Base-by-base conservation (phyloP, 2,888 invertebrate genomes). In the Morpho deidamia region DNA sequence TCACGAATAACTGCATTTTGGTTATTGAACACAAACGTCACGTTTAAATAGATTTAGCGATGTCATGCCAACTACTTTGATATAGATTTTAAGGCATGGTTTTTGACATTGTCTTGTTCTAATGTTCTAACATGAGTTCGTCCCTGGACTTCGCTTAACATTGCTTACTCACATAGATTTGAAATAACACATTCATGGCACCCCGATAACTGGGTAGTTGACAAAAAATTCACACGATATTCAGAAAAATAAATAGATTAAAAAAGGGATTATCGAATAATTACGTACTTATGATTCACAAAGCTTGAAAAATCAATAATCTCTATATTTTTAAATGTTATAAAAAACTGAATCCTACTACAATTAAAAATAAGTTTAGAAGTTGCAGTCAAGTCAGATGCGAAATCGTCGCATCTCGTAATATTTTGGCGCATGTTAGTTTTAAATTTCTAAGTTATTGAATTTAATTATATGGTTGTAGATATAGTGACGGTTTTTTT, bases 11-110 rank as follows among this genome's bases (percentile, higher is more conserved):
- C 33, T 39, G 54, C 57, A 57, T 57, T 51, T 42, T 53, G 58
- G 23, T 23, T 44, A 49, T 35, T 35, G 42, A 42, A 42, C 57
- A 54, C 54, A 12, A 10, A 23, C 40, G 44, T 51, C 57, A 57
- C 57, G 53, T 47, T 41, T 43, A 23, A 42, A 43, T 35, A 12
- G 56, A 49, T 37, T 33, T 62, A 71, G 75, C 83, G 83, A 86
- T 86, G 87, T 87, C 85, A 85, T 83, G 83, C 87, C 87, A 86
- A 86, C 83, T 50, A 68, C 55, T 58, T 56, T 44, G 61, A 57
- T 54, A 58, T 42, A 42, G 11, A 59, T 58, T 69, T 72, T 85
- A 83, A 84, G 81, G 85, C 83, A 84, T 85, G 85, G 80, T 83
- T 81, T 81, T 69, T 71, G 70, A 70, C 53, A 74, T 77, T 76